Evolutionary conservation across 2,797 vertebrate species (phyloP).

Genomic region (Gallinago solitaria): DNA sequence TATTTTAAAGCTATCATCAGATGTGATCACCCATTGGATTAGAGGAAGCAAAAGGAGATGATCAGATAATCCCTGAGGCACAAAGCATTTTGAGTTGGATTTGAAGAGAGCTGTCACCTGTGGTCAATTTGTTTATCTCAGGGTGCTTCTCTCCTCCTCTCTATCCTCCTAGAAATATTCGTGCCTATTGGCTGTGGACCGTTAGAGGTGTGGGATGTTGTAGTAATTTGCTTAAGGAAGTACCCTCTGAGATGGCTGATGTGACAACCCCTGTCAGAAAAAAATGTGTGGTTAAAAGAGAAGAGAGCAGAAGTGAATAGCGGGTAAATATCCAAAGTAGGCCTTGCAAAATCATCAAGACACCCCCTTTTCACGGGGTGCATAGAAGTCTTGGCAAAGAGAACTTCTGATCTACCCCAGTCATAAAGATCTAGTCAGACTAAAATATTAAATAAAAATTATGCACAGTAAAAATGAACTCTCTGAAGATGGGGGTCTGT

Average conservation of each 20-base stretch:
- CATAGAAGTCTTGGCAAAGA: not conserved
- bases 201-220: not conserved
- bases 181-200: not conserved
- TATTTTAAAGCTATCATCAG: conserved; percentile 24
- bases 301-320: not conserved
- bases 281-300: not conserved
- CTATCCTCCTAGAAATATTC: not conserved
- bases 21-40: conserved; percentile 29
- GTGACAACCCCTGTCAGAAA: not conserved
- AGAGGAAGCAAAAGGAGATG: conserved; percentile 23
- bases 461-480: not conserved
- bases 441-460: not conserved
- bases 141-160: not conserved
- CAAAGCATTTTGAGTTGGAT: not conserved
- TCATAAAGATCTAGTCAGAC: not conserved
- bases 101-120: not conserved
- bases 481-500: not conserved
- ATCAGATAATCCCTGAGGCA: conserved; percentile 29
- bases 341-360: not conserved
- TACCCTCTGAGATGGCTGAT: not conserved
- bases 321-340: not conserved
- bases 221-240: not conserved
- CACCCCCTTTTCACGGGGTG: not conserved
- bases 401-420: not conserved
- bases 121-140: not conserved